A percentile compares a stretch with the other conserved stretches of the same genome.
Evolutionary conservation across 2,113 vertebrate species (phyloP).

Genomic region (Halichoerus grypus): DNA sequence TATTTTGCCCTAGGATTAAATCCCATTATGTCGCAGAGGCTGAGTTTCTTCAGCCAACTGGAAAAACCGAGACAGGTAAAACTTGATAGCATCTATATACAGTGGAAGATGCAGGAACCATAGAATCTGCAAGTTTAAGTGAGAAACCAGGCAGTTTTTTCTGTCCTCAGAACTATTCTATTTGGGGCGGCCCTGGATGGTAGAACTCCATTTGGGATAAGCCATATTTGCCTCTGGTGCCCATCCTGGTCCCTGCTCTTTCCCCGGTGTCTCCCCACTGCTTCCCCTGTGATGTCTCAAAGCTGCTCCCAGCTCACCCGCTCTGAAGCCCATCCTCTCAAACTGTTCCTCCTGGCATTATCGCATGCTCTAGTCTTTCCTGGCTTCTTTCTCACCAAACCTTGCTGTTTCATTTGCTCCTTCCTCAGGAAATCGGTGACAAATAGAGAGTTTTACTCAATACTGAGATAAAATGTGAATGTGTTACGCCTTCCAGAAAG

Average conservation of each 20-base stretch:
- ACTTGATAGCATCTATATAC: not conserved
- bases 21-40: not conserved
- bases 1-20: constrained; percentile 58
- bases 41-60: constrained; percentile 29
- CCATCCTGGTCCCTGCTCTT: not conserved
- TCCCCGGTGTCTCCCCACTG: no score
- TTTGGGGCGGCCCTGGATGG: not conserved
- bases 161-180: not conserved
- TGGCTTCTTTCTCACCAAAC: not conserved
- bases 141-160: not conserved
- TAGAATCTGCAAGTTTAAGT: not conserved
- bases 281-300: not conserved
- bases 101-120: not conserved
- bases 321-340: not conserved
- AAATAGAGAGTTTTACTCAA: constrained; percentile 47
- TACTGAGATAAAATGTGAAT: constrained; percentile 33
- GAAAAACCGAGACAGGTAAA: constrained; percentile 12
- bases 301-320: not conserved
- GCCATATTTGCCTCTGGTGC: accelerated
- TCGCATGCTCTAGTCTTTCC: not conserved
- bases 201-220: not conserved
- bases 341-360: not conserved
- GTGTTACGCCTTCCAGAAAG: not conserved
- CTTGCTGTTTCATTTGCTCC: not conserved
- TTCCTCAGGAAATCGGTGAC: constrained; percentile 9